Conservation (phyloP, 2,888 invertebrate species). For the Papilio gigon region DNA sequence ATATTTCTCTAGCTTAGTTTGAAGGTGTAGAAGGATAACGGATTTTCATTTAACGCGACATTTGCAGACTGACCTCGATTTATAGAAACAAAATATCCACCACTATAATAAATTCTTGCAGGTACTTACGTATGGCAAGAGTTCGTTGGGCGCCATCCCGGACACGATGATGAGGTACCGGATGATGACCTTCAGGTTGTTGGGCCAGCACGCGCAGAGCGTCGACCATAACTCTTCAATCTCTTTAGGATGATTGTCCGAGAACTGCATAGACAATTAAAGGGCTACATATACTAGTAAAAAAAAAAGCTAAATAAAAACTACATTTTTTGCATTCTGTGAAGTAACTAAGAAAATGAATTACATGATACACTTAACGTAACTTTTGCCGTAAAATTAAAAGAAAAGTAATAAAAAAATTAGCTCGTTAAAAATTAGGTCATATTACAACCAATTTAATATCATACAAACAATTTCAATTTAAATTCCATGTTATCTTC, state of each 20-base stretch:
- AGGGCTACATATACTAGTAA: background rate
- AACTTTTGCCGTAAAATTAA: no score
- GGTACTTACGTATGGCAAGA: constrained; percentile 93
- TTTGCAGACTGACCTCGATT: no score
- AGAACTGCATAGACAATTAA: constrained; percentile 84
- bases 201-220: constrained; percentile 97
- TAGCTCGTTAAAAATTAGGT: no score
- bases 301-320: no score
- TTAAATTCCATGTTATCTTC: background rate
- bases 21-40: no score
- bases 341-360: no score
- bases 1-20: no score
- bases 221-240: constrained; percentile 98
- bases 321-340: no score
- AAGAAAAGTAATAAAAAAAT: no score
- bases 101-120: background rate
- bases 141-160: constrained; percentile 97
- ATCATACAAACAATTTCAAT: background rate
- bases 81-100: background rate
- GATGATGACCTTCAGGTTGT: constrained; percentile 97
- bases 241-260: constrained; percentile 97
- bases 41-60: no score
- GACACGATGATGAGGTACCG: constrained; percentile 97
- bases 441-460: background rate
- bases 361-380: no score